phyloP scores from a whole-genome alignment of 2,797 vertebrate species.

The Avahi laniger region DNA sequence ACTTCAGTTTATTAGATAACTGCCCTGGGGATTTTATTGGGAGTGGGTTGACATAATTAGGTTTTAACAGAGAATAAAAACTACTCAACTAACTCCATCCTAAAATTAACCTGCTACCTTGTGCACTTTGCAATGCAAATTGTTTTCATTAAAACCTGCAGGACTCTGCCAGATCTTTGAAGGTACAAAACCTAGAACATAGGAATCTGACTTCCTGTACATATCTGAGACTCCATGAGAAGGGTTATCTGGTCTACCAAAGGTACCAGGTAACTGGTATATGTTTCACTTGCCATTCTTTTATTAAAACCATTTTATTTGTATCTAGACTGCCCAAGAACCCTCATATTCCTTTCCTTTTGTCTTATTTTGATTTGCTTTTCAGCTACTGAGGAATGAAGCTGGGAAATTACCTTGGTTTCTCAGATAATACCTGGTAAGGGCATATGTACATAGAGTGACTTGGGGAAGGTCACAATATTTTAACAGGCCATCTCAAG shows the following conservation, averaged over 20 bases:
- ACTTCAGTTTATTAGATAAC: background rate
- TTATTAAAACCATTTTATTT: constrained; percentile 32
- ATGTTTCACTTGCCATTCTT: background rate
- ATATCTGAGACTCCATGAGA: background rate
- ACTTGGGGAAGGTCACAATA: background rate
- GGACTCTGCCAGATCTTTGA: background rate
- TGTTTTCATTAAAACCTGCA: background rate
- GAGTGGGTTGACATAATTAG: background rate
- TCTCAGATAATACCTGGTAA: background rate
- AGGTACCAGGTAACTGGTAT: background rate
- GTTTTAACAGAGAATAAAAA: background rate
- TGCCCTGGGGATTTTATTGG: background rate
- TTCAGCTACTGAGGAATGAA: background rate
- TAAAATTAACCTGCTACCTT: background rate
- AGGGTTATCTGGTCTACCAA: background rate
- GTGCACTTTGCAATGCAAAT: background rate
- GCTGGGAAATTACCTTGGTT: constrained; percentile 24
- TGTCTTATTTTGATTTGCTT: constrained; percentile 38
- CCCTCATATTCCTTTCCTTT: background rate
- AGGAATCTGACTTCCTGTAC: background rate
- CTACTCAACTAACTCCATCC: background rate
- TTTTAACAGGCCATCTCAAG: background rate
- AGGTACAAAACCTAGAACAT: background rate
- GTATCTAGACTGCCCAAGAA: background rate
- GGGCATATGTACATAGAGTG: background rate